Base-by-base conservation (phyloP, 2,797 vertebrate species). In the Sebastes ruberrimus region DNA sequence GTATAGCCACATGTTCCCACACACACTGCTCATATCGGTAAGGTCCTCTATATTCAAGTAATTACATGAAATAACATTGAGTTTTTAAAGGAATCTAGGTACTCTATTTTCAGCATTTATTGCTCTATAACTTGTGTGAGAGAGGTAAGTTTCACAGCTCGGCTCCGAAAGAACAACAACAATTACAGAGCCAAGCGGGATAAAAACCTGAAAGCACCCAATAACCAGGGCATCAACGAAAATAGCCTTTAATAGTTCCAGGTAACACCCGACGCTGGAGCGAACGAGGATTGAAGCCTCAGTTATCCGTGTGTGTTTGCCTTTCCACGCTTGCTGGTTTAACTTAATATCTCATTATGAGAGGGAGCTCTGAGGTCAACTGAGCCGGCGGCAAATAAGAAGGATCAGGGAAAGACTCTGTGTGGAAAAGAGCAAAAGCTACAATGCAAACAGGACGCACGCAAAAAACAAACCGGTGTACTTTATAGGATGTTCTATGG, bases 161-260 rank as follows among this genome's bases (percentile, higher is more conserved):
- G 8, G 66, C 30, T 74, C 71, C 10, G 20, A 82, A 86, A 85
- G 68, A 90, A 88, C 80, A 88, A 91, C 84, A 86, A 61, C 74
- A 66, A 76, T 73, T 73, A 76, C 67, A 74, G 49, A 2, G 70
- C 84, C 90, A 90, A 84, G 65, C 57, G 53, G 85, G 75, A 85
- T 88, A 82, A 90, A 38, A 90, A 85, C 30, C 64, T 74, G 55
- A 90, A 63, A 76, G 76, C 82, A 82, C 69, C 84, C 83, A 88
- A 86, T 90, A 90, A 93, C 74, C 35, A 75, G 64, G 75, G 84
- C 57, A 81, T 81, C 74, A 75, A 78, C 49, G 3, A 75, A 91
- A 91, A 91, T 88, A 88, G 64, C 77, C 74, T 66, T 82, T 62
- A 86, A 83, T 27, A 25, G 83, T 86, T 88, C 80, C 90, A 90